Base-by-base conservation (phyloP, 2,888 invertebrate genomes). In the Trichopria drosophilae region DNA sequence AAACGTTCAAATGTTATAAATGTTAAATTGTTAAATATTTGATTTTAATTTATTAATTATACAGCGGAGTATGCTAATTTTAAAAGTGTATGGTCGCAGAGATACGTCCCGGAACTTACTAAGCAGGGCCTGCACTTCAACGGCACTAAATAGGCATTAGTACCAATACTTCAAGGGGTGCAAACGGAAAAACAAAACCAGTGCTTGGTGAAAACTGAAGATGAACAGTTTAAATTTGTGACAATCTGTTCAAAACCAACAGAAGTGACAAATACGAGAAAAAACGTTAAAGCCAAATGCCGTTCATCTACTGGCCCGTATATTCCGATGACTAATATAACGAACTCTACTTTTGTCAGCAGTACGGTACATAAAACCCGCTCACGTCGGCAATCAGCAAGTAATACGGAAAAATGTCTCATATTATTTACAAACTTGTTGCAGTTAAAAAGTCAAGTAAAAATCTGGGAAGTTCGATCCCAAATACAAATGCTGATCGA, bases 331-430 rank as follows among this genome's bases (percentile, higher is more conserved):
- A 69, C 71, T 51, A 65, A 71, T 39, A 56, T 69, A 34, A 59
- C 63, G 16, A 53, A 48, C 24, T 62, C 63, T 12, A 66, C 26
- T 36, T 68, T 73, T 42, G 68, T 73, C 24, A 69, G 75, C 47
- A 71, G 72, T 50, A 71, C 75, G 60, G 58, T 66, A 35, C 64
- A 61, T 60, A 72, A 70, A 59, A 67, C 67, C 48, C 64, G 72
- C 45, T 64, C 64, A 53, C 68, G 80, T 79, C 79, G 79, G 72
- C 80, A 80, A 52, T 78, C 80, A 68, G 90, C 90, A 76, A 93
- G 92, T 81, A 92, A 93, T 78, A 94, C 93, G 82, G 93, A 93
- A 80, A 97, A 97, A 81, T 97, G 97, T 81, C 88, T 95, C 71
- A 97, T 95, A 80, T 97, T 97, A 80, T 84, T 97, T 76, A 93